phyloP scores from a whole-genome alignment of 1,140 invertebrate genomes.

The Holcopasites calliopsidis region DNA sequence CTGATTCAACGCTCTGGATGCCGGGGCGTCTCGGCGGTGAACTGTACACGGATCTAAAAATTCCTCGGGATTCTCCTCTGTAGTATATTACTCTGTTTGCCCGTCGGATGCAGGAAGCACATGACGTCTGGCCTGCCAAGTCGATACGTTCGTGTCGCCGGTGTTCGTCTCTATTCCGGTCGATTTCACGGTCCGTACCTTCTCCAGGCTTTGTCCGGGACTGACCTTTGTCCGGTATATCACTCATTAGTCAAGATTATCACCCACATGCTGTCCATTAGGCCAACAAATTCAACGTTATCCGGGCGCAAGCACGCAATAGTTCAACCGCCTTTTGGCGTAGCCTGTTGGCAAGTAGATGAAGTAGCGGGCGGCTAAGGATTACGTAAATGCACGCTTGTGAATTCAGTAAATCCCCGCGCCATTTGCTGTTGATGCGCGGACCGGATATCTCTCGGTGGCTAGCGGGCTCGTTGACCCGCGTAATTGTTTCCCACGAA shows the following conservation, averaged over 20 bases:
- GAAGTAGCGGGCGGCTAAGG: constrained; percentile 13
- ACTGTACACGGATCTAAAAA: constrained; percentile 16
- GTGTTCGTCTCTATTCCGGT: not conserved
- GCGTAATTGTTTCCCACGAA: constrained; percentile 41
- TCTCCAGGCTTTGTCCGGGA: not conserved
- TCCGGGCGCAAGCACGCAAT: not conserved
- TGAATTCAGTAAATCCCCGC: constrained; percentile 45
- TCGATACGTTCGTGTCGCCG: not conserved
- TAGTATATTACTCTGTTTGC: not conserved
- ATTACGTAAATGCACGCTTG: constrained; percentile 48
- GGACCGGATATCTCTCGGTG: constrained; percentile 34
- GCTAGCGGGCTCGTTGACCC: constrained; percentile 7
- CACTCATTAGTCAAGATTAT: not conserved
- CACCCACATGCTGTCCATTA: too few species aligned
- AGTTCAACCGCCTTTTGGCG: not conserved
- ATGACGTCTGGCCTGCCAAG: not conserved
- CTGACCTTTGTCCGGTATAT: not conserved
- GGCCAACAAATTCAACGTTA: not conserved
- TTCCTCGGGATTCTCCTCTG: not conserved
- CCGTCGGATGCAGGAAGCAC: not conserved
- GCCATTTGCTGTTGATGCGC: constrained; percentile 19
- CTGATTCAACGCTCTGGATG: not conserved
- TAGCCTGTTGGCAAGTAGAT: not conserved
- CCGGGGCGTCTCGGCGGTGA: not conserved
- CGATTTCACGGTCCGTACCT: not conserved